These are phyloP conservation scores for Bombus superbus DNA, from an alignment of 1,140 invertebrate genomes.

Conservation along the genomic window DNA sequence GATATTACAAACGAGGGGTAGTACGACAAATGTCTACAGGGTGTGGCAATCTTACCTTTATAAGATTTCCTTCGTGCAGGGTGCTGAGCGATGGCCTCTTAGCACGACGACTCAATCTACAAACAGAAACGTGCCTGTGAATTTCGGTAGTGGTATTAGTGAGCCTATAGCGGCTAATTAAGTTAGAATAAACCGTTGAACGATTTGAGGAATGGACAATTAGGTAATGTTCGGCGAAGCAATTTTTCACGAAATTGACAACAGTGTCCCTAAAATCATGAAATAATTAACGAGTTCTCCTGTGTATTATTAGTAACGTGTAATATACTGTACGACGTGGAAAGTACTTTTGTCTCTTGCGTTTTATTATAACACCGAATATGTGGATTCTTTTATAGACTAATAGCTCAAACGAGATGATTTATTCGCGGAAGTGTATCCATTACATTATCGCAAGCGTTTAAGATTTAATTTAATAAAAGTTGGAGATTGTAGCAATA, in stretches of 20 bases:
- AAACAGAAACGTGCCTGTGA: constrained; percentile 55
- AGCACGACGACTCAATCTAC: constrained; percentile 84
- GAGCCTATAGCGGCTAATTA: constrained; percentile 16
- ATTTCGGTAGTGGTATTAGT: neutral
- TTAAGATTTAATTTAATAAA: no score
- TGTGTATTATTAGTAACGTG: neutral
- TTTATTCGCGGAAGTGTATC: no score
- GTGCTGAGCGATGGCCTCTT: constrained; percentile 90
- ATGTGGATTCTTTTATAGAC: no score
- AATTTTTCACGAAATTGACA: neutral
- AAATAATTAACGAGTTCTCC: neutral
- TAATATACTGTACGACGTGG: neutral
- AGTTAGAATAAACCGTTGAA: constrained; percentile 16
- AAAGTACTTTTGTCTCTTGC: no score
- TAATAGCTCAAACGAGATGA: no score
- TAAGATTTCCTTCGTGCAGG: constrained; percentile 84
- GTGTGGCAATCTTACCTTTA: constrained; percentile 78
- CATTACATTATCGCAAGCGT: no score
- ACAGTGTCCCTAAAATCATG: neutral
- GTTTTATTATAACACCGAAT: no score
- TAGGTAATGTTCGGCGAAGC: neutral
- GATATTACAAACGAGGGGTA: constrained; percentile 5
- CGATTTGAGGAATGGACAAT: no score
- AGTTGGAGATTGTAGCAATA: no score
- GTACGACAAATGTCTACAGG: neutral